Evolutionary conservation across 53 echinoderm and acorn worm genomes (phyloP), one percentile per base, ranked within the genome.

Genomic region (Patiria pectinifera): DNA sequence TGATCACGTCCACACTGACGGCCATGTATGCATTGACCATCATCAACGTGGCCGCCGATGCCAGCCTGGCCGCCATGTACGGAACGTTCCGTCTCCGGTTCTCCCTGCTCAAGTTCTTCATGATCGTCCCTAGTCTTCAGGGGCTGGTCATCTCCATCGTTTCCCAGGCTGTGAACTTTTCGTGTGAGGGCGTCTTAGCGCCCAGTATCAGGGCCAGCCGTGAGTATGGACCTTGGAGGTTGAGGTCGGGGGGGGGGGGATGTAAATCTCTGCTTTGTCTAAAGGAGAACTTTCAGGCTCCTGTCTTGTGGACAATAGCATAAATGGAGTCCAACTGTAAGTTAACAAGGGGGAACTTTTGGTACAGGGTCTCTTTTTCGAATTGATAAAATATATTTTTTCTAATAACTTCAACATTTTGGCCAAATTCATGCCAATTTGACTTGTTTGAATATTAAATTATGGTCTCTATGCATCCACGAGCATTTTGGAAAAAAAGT

Each of bases 21-120:
- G 96, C 94, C 62, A 94, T 96, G 80, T 96, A 96, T 79, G 95
- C 91, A 0, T 78, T 96, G 82, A 94, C 95, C 23, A 94, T 96
- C 62, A 94, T 96, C 66, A 95, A 95, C 91, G 94, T 94, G 62
- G 95, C 94, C 14, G 92, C 96, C 46, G 48, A 83, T 61, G 63
- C 58, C 63, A 88, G 74, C 87, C 71, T 94, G 26, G 78, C 83
- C 75, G 78, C 85, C 9, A 87, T 87, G 87, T 89, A 76, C 78
- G 90, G 90, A 2, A 94, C 77, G 70, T 59, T 94, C 85, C 48
- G 84, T 23, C 92, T 86, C 48, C 92, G 92, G 69, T 95, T 95
- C 79, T 49, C 71, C 18, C 76, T 91, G 45, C 92, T 96, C 48
- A 83, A 94, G 46, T 70, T 91, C 58, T 92, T 95, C 80, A 95